Evolutionary conservation across 2,113 vertebrate genomes (phyloP).

Genomic region (Barnardius zonarius): DNA sequence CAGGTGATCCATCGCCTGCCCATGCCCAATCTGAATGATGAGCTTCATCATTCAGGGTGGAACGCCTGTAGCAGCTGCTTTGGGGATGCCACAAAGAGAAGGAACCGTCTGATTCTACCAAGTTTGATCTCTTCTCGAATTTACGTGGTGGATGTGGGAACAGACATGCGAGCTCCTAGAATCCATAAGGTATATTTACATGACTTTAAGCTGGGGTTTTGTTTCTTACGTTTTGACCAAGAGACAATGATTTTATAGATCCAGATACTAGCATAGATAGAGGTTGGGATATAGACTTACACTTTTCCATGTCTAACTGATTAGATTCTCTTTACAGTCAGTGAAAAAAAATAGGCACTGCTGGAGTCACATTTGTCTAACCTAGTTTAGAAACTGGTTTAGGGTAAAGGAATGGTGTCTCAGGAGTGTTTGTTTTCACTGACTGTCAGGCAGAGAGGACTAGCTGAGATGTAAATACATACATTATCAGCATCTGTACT

Average conservation of each 20-base stretch:
- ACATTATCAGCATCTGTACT: not conserved
- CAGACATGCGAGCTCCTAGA: conserved; percentile 72
- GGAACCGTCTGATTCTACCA: conserved; percentile 86
- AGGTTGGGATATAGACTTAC: not conserved
- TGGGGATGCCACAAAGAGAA: conserved; percentile 75
- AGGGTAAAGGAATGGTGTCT: not conserved
- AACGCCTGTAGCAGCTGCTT: conserved; percentile 95
- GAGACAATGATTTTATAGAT: not conserved
- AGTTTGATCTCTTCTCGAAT: conserved; percentile 86
- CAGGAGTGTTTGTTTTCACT: not conserved
- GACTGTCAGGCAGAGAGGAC: not conserved
- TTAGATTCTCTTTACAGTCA: not conserved
- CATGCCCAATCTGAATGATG: conserved; percentile 87
- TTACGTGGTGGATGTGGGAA: conserved; percentile 86
- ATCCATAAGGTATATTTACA: conserved; percentile 79
- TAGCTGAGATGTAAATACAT: not conserved
- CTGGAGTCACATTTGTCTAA: not conserved
- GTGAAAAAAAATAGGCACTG: not conserved
- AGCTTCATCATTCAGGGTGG: conserved; percentile 94
- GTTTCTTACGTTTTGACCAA: not conserved
- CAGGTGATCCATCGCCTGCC: conserved; percentile 92
- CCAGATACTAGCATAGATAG: not conserved
- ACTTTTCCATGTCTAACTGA: not conserved
- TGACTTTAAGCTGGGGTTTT: not conserved
- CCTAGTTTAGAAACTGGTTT: not conserved